These are phyloP conservation scores for Erpornis zantholeuca DNA, from an alignment of 2,113 vertebrate genomes.

Conservation along the genomic window DNA sequence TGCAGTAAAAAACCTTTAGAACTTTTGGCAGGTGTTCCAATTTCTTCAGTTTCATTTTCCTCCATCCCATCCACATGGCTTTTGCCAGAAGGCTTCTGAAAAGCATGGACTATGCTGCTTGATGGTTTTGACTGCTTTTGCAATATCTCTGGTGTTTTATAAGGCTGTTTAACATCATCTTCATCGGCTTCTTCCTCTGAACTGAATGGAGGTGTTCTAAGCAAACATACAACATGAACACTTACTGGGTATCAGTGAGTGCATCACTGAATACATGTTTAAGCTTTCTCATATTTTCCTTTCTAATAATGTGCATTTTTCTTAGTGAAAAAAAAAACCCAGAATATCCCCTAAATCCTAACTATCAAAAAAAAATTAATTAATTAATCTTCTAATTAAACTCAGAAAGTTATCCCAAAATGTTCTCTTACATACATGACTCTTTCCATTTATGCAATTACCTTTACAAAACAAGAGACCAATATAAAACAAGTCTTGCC, in stretches of 20 bases:
- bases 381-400: too few species aligned
- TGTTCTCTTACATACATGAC: background rate
- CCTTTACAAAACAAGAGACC: background rate
- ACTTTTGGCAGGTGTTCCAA: slow-evolving; percentile 64
- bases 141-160: slow-evolving; percentile 13
- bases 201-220: slow-evolving; percentile 86
- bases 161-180: slow-evolving; percentile 58
- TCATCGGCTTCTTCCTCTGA: slow-evolving; percentile 81
- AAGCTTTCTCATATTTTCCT: background rate
- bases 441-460: background rate
- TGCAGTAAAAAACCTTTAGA: slow-evolving; percentile 52
- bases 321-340: background rate
- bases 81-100: slow-evolving; percentile 42
- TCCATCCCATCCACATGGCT: slow-evolving; percentile 67
- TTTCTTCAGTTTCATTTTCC: slow-evolving; percentile 76
- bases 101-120: background rate
- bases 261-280: rapidly evolving
- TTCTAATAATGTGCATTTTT: background rate
- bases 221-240: background rate
- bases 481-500: background rate
- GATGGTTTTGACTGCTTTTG: background rate
- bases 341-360: background rate
- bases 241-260: background rate
- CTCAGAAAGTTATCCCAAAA: background rate
- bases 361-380: background rate